These are phyloP conservation scores for Parapristionchus giblindavisi DNA, from an alignment of 2,888 invertebrate species.

Conservation along the genomic window DNA sequence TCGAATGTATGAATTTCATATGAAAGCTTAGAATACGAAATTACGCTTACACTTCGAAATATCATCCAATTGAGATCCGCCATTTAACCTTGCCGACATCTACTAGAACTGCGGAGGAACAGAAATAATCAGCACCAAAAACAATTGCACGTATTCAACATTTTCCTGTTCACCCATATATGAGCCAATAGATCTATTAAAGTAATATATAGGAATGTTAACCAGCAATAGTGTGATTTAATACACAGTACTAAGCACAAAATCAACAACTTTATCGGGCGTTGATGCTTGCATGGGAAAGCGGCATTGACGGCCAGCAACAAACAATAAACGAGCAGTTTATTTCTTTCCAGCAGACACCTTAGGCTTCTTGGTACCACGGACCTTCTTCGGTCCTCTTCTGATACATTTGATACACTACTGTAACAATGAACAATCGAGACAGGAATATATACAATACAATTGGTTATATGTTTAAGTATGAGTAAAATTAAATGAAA, in stretches of 20 bases:
- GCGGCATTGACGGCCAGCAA: slow-evolving; percentile 32
- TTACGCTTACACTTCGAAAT: slow-evolving; percentile 34
- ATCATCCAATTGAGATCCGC: slow-evolving; percentile 35
- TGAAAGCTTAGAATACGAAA: too few relatives aligned
- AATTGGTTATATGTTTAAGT: too few relatives aligned
- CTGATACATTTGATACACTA: too few relatives aligned
- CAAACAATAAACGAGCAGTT: slow-evolving; percentile 40
- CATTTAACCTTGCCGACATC: background rate
- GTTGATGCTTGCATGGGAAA: slow-evolving; percentile 22
- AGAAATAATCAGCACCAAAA: too few relatives aligned
- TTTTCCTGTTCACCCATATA: too few relatives aligned
- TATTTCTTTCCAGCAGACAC: slow-evolving; percentile 85
- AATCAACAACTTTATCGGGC: slow-evolving; percentile 41
- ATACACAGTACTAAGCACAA: background rate
- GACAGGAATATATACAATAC: too few relatives aligned
- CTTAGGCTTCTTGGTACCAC: slow-evolving; percentile 97
- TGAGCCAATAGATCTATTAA: too few relatives aligned
- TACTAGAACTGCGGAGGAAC: too few relatives aligned
- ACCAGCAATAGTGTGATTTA: slow-evolving; percentile 1
- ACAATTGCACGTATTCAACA: too few relatives aligned
- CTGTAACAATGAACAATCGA: too few relatives aligned
- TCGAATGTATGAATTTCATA: too few relatives aligned
- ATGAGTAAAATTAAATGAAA: too few relatives aligned
- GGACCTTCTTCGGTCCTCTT: slow-evolving; percentile 99
- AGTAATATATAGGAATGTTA: background rate